Base-by-base conservation (phyloP, 2,797 vertebrate species). In the Strix occidentalis region DNA sequence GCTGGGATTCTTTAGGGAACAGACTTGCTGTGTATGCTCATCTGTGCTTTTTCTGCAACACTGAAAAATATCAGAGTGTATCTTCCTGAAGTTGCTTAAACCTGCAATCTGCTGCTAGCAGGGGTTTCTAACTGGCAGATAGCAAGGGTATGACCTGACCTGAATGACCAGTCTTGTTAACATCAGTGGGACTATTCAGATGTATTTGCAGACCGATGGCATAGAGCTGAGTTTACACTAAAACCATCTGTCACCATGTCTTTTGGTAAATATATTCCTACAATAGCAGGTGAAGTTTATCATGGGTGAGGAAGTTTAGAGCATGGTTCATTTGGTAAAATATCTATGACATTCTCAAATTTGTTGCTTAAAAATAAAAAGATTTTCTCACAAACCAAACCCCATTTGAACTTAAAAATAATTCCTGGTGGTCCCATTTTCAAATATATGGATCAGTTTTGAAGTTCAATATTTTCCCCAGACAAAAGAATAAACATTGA, bases 401-500 rank as follows among this genome's bases (percentile, higher is more conserved):
- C 70, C 63, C 35, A 82, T 54, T 79, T 84, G 74, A 92, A 75
- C 33, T 86, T 72, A 61, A 78, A 90, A 90, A 87, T 33, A 85
- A 81, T 85, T 63, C 81, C 51, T 31, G 56, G 50, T 2, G 9
- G 82, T 82, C 17, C 29, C 13, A 29, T 60, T 96, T 95, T 77
- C 70, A 93, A 84, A 95, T 70, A 80, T 15, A 78, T 54, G 50
- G 57, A 89, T 61, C 3, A 10, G 35, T 87, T 95, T 89, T 63
- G 43, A 91, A 93, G 83, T 89, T 95, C 88, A 93, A 1, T 66
- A 48, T 89, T 95, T 85, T 96, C 89, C 84, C 89, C 26, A 92
- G 91, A 95, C 64, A 94, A 93, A 90, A 87, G 45, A 96, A 89
- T 90, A 94, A 94, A 94, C 66, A 90, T 6, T 58, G 81, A 87